Evolutionary conservation across 2,888 invertebrate species (phyloP).

Genomic region (Spodoptera exigua): DNA sequence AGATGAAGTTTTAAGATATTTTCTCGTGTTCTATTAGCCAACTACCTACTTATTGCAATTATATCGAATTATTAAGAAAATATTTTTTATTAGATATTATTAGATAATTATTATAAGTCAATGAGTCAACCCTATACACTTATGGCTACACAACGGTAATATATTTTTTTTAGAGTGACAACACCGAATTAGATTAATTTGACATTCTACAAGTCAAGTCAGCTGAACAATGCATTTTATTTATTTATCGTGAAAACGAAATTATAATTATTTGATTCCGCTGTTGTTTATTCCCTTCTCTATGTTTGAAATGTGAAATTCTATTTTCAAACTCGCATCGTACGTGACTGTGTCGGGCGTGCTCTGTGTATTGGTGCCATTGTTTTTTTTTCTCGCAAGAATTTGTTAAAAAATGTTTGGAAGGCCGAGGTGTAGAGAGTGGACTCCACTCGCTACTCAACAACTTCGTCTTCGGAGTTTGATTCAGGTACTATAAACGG

Average conservation of each 20-base stretch:
- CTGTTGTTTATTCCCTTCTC: conserved; percentile 17
- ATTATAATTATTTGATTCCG: conserved; percentile 12
- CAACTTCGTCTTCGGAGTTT: conserved; percentile 95
- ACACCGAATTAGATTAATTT: conserved; percentile 34
- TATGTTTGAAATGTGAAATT: conserved; percentile 27
- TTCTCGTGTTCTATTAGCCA: too few species aligned
- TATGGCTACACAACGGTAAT: conserved; percentile 14
- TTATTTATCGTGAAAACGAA: conserved; percentile 61
- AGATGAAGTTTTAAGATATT: too few species aligned
- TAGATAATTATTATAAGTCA: too few species aligned
- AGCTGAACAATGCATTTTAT: conserved; percentile 75
- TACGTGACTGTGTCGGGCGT: conserved; percentile 17
- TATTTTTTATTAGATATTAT: too few species aligned
- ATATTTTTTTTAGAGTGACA: not conserved
- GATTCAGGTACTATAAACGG: conserved; percentile 89
- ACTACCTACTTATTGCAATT: too few species aligned
- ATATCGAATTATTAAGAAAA: too few species aligned
- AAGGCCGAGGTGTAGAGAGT: conserved; percentile 92
- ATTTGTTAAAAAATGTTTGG: conserved; percentile 83
- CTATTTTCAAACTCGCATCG: conserved; percentile 12
- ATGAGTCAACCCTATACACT: too few species aligned
- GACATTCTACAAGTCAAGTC: conserved; percentile 60
- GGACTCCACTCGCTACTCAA: conserved; percentile 95
- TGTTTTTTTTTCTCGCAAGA: conserved; percentile 44
- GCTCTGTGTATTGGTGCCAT: conserved; percentile 16